Conservation (phyloP, 2,113 vertebrate genomes). For the Festucalex cinctus region DNA sequence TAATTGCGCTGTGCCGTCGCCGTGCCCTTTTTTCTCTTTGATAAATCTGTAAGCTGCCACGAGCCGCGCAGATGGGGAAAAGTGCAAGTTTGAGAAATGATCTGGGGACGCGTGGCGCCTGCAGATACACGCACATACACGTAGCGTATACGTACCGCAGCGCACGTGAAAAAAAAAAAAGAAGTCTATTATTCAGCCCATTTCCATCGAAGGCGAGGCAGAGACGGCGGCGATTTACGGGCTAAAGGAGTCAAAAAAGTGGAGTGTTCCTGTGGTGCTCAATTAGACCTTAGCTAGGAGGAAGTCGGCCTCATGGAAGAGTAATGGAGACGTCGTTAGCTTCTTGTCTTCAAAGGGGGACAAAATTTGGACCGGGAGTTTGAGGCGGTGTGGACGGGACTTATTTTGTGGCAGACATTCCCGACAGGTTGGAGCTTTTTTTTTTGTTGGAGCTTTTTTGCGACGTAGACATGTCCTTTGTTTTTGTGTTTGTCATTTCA, state of each 20-base stretch:
- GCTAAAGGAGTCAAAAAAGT: conserved; percentile 28
- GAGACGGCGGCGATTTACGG: conserved; percentile 19
- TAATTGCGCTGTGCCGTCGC: conserved; percentile 58
- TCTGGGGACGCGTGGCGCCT: conserved; percentile 38
- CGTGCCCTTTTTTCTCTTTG: conserved; percentile 70
- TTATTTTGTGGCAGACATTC: too few relatives aligned
- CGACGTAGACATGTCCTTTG: too few relatives aligned
- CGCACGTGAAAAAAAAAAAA: conserved; percentile 29
- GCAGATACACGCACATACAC: conserved; percentile 15
- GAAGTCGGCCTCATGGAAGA: conserved; percentile 25
- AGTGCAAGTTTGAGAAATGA: conserved; percentile 61
- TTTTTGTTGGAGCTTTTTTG: too few relatives aligned
- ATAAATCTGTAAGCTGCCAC: conserved; percentile 66
- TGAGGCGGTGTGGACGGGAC: too few relatives aligned
- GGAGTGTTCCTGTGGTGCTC: conserved; percentile 35
- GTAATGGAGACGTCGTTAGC: conserved; percentile 34
- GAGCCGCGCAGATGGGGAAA: conserved; percentile 46
- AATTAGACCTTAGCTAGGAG: conserved; percentile 48
- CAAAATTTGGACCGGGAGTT: too few relatives aligned
- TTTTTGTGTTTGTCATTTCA: too few relatives aligned
- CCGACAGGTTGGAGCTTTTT: too few relatives aligned
- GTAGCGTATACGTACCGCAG: background rate
- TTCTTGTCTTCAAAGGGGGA: background rate
- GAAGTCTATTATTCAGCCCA: conserved; percentile 19
- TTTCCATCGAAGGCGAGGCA: conserved; percentile 21